Percentiles rank a stretch among this genome's conserved stretches.
Conservation (phyloP, 1,140 invertebrate genomes). For the Hycleus cichorii region DNA sequence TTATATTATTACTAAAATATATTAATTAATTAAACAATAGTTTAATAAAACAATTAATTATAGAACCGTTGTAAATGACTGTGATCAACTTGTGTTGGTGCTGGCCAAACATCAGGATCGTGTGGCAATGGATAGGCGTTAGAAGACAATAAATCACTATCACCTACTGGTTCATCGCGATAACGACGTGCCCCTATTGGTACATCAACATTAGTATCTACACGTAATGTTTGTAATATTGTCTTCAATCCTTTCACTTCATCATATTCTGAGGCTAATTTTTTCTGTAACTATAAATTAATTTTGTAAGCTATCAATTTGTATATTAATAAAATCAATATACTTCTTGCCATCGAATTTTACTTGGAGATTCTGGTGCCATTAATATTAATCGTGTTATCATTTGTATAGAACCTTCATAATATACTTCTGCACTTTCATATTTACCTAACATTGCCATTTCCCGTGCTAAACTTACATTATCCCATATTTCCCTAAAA, state of each 20-base stretch:
- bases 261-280: constrained; percentile 85
- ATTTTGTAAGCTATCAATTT: constrained; percentile 48
- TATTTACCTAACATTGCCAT: constrained; percentile 94
- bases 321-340: neutral
- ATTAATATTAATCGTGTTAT: constrained; percentile 76
- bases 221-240: constrained; percentile 46
- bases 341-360: constrained; percentile 79
- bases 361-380: constrained; percentile 69
- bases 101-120: constrained; percentile 87
- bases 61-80: constrained; percentile 43
- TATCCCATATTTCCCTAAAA: constrained; percentile 84
- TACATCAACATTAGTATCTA: constrained; percentile 33
- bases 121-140: constrained; percentile 49
- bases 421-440: constrained; percentile 89
- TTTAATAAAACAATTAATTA: constrained; percentile 4
- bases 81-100: constrained; percentile 75
- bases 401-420: constrained; percentile 87
- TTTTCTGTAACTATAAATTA: constrained; percentile 69
- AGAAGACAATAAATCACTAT: constrained; percentile 55
- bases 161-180: constrained; percentile 31
- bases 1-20: constrained; percentile 28
- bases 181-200: constrained; percentile 31
- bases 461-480: constrained; percentile 87
- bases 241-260: constrained; percentile 76
- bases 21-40: constrained; percentile 1